phyloP scores from a whole-genome alignment of 1,140 invertebrate genomes.

The Drosophila subobscura region DNA sequence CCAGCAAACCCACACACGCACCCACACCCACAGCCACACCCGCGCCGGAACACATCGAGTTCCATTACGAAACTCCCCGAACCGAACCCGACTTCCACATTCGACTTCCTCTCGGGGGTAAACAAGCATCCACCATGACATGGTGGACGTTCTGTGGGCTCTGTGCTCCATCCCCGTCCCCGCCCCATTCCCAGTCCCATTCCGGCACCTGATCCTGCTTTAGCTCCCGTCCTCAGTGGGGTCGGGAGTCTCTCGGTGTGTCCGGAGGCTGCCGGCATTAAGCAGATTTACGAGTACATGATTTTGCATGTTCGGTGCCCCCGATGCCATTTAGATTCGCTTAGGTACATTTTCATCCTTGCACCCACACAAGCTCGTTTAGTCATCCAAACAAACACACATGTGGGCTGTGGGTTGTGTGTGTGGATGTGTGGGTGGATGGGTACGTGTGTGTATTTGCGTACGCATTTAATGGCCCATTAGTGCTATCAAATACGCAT shows the following conservation, averaged over 20 bases:
- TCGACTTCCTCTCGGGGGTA: conserved; percentile 49
- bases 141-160: conserved; percentile 34
- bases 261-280: conserved; percentile 76
- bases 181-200: conserved; percentile 12
- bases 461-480: conserved; percentile 80
- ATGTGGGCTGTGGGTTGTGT: neutral
- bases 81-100: conserved; percentile 13
- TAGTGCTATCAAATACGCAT: conserved; percentile 82
- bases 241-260: conserved; percentile 48
- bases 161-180: conserved; percentile 6
- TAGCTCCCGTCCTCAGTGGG: neutral
- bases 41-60: conserved; percentile 44
- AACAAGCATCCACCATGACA: conserved; percentile 67
- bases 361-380: conserved; percentile 41
- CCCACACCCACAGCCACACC: neutral
- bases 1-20: conserved; percentile 17
- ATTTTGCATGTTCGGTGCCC: conserved; percentile 81
- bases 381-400: conserved; percentile 15
- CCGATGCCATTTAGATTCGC: conserved; percentile 81
- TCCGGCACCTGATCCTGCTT: conserved; percentile 25
- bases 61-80: conserved; percentile 63
- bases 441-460: conserved; percentile 70
- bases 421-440: neutral
- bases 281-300: conserved; percentile 81
- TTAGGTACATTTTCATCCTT: conserved; percentile 82